Evolutionary conservation across 2,797 vertebrate genomes (phyloP).

Genomic region (Gobio occitaniae): DNA sequence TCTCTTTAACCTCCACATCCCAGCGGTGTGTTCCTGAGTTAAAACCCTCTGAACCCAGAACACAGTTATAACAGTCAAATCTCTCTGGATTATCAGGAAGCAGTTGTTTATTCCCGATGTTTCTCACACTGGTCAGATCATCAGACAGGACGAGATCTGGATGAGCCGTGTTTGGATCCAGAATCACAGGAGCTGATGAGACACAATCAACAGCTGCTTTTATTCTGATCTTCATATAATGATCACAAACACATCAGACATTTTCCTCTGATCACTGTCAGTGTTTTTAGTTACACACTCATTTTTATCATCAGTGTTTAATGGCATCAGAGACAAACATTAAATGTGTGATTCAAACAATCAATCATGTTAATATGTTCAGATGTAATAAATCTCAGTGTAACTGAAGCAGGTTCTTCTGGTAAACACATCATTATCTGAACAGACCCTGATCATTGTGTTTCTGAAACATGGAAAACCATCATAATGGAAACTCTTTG

Average conservation of each 20-base stretch:
- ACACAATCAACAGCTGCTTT: neutral
- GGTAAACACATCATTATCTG: neutral
- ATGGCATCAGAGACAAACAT: neutral
- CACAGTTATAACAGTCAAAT: neutral
- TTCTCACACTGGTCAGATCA: neutral
- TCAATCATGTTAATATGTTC: too few relatives aligned
- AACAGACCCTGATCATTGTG: neutral
- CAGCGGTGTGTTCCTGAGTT: neutral
- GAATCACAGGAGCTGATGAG: constrained; percentile 5
- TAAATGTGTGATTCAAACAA: neutral
- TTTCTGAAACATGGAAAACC: neutral
- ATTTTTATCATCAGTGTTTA: too few relatives aligned
- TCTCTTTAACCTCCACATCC: neutral
- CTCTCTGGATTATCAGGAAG: neutral
- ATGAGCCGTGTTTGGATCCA: neutral
- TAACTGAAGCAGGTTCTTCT: neutral
- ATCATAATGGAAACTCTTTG: neutral
- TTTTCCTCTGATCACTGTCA: too few relatives aligned
- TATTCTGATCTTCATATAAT: neutral
- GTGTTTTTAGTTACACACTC: neutral
- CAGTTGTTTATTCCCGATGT: neutral
- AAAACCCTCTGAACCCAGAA: neutral
- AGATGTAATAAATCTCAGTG: too few relatives aligned
- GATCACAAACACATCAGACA: too few relatives aligned
- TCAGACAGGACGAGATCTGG: neutral